Percentiles rank a stretch among this genome's conserved stretches.
phyloP scores from a whole-genome alignment of 2,113 vertebrate genomes.

The Actinemys pallida region DNA sequence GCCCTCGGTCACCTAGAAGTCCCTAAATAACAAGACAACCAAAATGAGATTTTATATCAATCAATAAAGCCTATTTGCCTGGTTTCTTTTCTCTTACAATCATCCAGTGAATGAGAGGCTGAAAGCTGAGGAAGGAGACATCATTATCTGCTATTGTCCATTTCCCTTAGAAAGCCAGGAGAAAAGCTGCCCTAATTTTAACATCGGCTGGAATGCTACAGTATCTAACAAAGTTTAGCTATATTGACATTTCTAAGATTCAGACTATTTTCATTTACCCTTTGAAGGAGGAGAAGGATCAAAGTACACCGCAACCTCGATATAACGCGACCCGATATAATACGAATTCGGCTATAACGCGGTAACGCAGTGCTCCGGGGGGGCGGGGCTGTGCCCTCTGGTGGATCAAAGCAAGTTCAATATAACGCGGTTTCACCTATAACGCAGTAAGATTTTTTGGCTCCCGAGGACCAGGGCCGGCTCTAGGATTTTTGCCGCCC shows the following conservation, averaged over 20 bases:
- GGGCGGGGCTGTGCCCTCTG: too few relatives aligned
- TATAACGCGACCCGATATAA: too few relatives aligned
- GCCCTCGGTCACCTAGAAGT: conserved; percentile 88
- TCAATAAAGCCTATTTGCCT: neutral
- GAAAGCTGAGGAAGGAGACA: neutral
- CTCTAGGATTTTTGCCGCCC: too few relatives aligned
- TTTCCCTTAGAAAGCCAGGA: neutral
- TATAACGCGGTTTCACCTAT: too few relatives aligned
- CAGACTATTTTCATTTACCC: neutral
- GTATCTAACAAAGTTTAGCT: neutral
- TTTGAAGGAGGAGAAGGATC: conserved; percentile 19
- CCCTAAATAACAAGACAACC: conserved; percentile 82
- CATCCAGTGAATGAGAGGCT: neutral
- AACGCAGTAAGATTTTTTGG: too few relatives aligned
- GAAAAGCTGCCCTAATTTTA: neutral
- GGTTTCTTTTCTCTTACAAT: neutral
- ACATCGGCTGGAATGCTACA: neutral
- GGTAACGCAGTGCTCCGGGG: too few relatives aligned
- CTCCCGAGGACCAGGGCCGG: too few relatives aligned
- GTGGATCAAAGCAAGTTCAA: too few relatives aligned
- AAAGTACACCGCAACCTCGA: neutral
- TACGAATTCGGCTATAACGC: too few relatives aligned
- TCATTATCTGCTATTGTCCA: neutral
- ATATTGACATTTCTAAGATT: neutral
- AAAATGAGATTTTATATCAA: neutral